Evolutionary conservation across 2,113 vertebrate species (phyloP).

Genomic region (Thamnophis sirtalis): DNA sequence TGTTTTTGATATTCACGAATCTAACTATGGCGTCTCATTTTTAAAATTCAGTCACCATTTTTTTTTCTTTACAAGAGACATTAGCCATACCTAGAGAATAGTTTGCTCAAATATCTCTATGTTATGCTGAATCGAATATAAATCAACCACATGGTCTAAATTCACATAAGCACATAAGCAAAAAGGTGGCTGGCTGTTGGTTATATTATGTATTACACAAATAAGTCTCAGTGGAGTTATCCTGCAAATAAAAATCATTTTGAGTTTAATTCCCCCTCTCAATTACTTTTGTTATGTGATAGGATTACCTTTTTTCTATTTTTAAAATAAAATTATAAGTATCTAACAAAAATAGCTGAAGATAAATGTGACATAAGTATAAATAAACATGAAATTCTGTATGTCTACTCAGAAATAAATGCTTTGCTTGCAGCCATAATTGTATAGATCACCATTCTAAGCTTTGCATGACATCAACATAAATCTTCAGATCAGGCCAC

Average conservation of each 20-base stretch:
- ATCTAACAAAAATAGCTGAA: not conserved
- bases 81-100: not conserved
- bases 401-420: not conserved
- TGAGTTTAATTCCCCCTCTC: not conserved
- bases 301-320: not conserved
- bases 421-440: not conserved
- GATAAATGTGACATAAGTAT: not conserved
- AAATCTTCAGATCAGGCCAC: not conserved
- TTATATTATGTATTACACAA: not conserved
- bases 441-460: not conserved
- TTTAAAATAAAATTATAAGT: not conserved
- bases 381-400: not conserved
- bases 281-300: not conserved
- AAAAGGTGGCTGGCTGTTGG: not conserved
- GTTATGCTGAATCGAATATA: not conserved
- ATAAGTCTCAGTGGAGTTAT: not conserved
- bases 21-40: not conserved
- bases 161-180: not conserved
- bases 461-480: not conserved
- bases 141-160: not conserved
- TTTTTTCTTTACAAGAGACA: not conserved
- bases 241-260: not conserved
- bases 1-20: not conserved
- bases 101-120: not conserved
- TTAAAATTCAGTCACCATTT: not conserved